Evolutionary conservation across 2,113 vertebrate genomes (phyloP).

Genomic region (Ochotona curzoniae): DNA sequence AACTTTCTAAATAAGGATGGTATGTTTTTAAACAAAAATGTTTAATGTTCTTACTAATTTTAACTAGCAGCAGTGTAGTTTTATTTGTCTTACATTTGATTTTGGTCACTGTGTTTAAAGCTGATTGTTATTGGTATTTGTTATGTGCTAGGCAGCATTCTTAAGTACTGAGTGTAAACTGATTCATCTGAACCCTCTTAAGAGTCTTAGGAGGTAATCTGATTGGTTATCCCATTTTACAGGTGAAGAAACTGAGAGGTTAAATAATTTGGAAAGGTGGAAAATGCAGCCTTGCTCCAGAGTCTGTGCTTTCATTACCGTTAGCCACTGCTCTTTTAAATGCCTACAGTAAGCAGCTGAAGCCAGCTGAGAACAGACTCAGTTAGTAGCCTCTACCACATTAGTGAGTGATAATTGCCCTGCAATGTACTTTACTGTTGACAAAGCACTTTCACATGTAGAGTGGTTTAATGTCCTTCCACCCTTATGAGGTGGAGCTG

Average conservation of each 20-base stretch:
- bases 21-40: neutral
- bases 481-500: neutral
- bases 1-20: neutral
- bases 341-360: neutral
- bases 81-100: neutral
- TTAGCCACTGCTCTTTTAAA: neutral
- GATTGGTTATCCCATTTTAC: neutral
- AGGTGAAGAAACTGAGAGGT: neutral
- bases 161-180: neutral
- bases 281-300: neutral
- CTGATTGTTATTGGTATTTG: neutral
- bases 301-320: neutral
- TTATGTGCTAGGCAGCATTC: neutral
- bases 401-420: neutral
- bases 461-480: neutral
- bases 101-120: neutral
- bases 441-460: neutral
- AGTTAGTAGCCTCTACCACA: neutral
- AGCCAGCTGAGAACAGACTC: neutral
- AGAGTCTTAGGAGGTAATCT: neutral
- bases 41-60: neutral
- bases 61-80: neutral
- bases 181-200: neutral
- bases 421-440: neutral
- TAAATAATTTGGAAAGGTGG: neutral